Conservation (phyloP, 2,797 vertebrate genomes). For the Hydrophis major region DNA sequence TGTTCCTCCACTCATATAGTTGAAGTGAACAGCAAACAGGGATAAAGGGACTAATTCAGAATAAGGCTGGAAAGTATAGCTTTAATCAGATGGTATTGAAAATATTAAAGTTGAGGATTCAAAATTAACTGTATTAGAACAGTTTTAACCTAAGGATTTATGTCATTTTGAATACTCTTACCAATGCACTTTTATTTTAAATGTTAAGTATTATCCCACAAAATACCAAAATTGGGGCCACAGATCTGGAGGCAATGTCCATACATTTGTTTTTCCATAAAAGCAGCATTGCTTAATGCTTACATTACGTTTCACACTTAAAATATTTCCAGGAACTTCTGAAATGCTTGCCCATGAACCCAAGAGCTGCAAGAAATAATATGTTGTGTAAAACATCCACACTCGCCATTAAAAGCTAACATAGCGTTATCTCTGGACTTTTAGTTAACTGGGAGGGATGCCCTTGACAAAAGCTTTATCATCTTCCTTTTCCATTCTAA, state of each 20-base stretch:
- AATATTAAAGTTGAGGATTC: background rate
- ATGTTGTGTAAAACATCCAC: background rate
- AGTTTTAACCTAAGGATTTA: background rate
- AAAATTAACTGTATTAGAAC: background rate
- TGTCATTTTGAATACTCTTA: background rate
- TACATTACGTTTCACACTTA: background rate
- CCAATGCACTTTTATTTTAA: background rate
- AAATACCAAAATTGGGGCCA: background rate
- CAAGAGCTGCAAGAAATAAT: background rate
- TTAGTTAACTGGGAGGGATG: background rate
- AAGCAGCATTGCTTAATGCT: background rate
- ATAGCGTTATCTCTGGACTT: accelerated
- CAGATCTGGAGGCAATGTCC: no score
- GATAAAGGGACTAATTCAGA: background rate
- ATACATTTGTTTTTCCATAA: background rate
- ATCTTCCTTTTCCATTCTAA: conserved; percentile 53
- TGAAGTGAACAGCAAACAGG: background rate
- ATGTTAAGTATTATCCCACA: background rate
- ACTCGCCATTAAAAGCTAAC: background rate
- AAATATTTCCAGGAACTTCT: background rate
- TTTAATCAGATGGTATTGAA: background rate
- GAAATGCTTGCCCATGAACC: background rate
- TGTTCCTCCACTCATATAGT: background rate
- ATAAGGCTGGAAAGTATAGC: background rate
- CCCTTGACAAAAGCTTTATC: background rate